Conservation (phyloP, 2,797 vertebrate genomes). For the Cheirogaleus major region DNA sequence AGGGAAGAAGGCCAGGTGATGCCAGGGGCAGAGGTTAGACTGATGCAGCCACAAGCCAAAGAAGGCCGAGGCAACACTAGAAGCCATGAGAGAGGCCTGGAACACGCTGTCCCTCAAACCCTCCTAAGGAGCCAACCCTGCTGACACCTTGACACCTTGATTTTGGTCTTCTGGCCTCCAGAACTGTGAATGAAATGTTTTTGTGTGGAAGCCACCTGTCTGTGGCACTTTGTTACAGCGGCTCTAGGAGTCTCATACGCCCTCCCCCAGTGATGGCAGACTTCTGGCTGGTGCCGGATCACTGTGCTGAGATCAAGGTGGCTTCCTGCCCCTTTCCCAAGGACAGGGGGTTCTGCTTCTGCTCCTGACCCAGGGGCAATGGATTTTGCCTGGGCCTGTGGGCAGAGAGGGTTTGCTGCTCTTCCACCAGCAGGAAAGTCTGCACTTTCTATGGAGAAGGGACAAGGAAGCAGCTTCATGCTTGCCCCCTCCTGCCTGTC, state of each 20-base stretch:
- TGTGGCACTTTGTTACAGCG: not conserved
- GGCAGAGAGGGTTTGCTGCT: not conserved
- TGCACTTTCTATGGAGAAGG: not conserved
- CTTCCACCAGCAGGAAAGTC: not conserved
- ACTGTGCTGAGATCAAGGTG: rapidly evolving
- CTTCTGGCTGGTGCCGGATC: not conserved
- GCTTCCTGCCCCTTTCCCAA: not conserved
- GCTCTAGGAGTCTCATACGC: not conserved
- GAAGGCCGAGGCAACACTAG: not conserved
- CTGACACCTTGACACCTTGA: not conserved
- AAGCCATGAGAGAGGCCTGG: not conserved
- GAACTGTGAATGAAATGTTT: not conserved
- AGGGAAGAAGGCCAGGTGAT: not conserved
- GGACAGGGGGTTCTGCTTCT: not conserved
- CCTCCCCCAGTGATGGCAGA: not conserved
- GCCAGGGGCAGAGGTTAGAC: not conserved
- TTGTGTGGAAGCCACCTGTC: not conserved
- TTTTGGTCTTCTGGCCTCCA: not conserved
- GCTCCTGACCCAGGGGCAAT: not conserved
- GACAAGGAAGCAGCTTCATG: not conserved
- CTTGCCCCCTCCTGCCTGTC: not conserved
- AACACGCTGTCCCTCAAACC: not conserved
- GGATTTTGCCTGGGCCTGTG: not conserved
- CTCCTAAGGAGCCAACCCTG: not conserved
- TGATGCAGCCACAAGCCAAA: not conserved